Evolutionary conservation across 2,888 invertebrate genomes (phyloP).

Genomic region (Didymodactylos carnosus): DNA sequence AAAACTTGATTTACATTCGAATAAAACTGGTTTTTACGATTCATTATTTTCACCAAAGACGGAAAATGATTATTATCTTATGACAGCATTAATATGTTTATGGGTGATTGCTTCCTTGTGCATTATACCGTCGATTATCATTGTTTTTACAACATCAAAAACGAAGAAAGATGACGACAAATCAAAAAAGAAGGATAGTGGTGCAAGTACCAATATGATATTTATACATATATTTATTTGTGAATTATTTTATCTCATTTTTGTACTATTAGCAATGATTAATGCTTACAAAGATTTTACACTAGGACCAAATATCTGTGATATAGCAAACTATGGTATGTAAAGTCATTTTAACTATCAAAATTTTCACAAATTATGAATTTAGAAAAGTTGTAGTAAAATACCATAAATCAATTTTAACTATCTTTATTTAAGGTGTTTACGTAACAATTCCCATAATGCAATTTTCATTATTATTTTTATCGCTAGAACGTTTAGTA

Average conservation of each 20-base stretch:
- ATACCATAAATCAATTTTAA: too few relatives aligned
- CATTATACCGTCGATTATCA: not conserved
- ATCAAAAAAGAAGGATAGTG: not conserved
- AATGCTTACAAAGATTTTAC: not conserved
- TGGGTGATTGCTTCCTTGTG: not conserved
- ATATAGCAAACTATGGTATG: not conserved
- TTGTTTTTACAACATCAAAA: not conserved
- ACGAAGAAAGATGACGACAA: too few relatives aligned
- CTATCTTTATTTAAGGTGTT: not conserved
- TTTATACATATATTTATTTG: not conserved
- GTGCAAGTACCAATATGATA: not conserved
- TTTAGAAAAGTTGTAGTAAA: not conserved
- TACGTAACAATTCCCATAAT: not conserved
- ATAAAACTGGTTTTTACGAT: conserved; percentile 1
- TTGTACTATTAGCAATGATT: not conserved
- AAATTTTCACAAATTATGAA: not conserved
- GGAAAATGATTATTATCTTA: not conserved
- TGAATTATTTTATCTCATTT: not conserved
- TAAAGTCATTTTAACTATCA: not conserved
- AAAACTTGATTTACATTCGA: not conserved
- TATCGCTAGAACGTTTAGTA: not conserved
- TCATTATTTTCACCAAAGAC: not conserved
- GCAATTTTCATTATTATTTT: not conserved
- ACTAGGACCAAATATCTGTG: not conserved
- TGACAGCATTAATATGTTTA: not conserved